Conservation (phyloP, 2,113 vertebrate species). For the Pelecanoides urinatrix region DNA sequence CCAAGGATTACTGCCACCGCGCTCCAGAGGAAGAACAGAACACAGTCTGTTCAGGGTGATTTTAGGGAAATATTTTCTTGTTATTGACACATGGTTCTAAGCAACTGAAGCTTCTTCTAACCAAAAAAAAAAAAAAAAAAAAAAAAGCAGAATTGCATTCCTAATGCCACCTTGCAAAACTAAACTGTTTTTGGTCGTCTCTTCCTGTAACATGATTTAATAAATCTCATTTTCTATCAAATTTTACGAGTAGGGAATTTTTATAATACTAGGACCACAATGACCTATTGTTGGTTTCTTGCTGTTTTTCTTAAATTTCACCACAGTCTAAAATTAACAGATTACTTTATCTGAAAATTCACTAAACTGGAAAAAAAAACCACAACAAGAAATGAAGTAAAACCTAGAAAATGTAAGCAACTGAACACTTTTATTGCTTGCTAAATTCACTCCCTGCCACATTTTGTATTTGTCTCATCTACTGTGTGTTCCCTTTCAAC, state of each 20-base stretch:
- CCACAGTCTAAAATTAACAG: not conserved
- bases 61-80: not conserved
- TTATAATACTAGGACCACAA: not conserved
- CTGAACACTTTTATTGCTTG: not conserved
- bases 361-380: not conserved
- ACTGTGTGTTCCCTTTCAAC: not conserved
- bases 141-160: not conserved
- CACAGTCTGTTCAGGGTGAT: not conserved
- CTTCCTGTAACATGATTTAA: not conserved
- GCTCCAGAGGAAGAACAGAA: not conserved
- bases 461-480: not conserved
- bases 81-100: not conserved
- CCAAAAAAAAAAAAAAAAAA: not conserved
- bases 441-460: not conserved
- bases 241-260: not conserved
- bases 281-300: not conserved
- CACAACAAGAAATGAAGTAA: not conserved
- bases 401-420: not conserved
- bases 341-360: not conserved
- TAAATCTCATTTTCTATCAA: not conserved
- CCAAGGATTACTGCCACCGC: not conserved
- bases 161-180: not conserved
- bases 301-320: not conserved
- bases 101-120: not conserved
- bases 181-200: not conserved